Conservation (phyloP, 2,888 invertebrate genomes). For the Caradrina kadenii region DNA sequence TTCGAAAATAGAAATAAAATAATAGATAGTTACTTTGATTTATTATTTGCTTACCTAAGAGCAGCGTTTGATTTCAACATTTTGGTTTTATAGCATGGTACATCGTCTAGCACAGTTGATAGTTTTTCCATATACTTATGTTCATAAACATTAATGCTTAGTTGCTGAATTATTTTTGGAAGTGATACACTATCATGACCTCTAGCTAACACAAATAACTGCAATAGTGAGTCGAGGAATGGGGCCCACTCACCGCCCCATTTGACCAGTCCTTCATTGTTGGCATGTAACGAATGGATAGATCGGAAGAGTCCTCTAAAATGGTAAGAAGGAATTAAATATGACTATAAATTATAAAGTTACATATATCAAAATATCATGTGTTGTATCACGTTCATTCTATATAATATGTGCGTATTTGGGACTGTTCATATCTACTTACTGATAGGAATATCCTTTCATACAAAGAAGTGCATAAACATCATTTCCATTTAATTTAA, state of each 20-base stretch:
- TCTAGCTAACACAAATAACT: background rate
- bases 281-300: no score
- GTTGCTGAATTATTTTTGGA: background rate
- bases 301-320: no score
- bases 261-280: background rate
- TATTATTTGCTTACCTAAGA: no score
- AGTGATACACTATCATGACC: conserved; percentile 2
- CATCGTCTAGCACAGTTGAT: background rate
- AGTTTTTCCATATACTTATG: background rate
- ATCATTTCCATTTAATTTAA: conserved; percentile 6
- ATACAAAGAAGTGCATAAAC: conserved; percentile 3
- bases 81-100: background rate
- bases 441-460: background rate
- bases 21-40: no score
- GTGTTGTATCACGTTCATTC: no score
- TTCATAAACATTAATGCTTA: background rate
- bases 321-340: no score
- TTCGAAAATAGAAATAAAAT: no score
- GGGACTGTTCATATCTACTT: background rate
- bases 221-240: conserved; percentile 15
- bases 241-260: conserved; percentile 13
- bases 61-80: no score
- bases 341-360: no score
- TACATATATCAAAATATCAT: no score
- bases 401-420: no score